Evolutionary conservation across 2,797 vertebrate species (phyloP).

Genomic region (Australoheros facetus): DNA sequence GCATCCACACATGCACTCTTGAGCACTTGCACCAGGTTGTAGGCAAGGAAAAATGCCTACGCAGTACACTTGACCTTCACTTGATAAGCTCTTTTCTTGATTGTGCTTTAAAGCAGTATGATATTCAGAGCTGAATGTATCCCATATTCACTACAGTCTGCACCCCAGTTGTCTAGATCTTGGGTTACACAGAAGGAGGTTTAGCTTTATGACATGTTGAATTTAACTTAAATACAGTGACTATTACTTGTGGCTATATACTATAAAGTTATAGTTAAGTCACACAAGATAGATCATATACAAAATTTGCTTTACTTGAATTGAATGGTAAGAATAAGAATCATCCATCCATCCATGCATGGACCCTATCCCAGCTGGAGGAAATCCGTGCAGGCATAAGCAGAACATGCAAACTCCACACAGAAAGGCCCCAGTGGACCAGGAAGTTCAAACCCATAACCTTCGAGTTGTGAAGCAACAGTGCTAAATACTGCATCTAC

Average conservation of each 20-base stretch:
- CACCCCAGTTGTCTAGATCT: neutral
- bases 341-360: neutral
- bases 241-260: neutral
- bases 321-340: neutral
- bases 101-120: neutral
- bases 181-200: neutral
- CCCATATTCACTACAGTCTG: neutral
- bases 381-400: neutral
- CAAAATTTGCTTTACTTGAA: neutral
- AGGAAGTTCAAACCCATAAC: neutral
- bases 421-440: neutral
- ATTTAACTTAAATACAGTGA: neutral
- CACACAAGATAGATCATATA: neutral
- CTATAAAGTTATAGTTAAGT: neutral
- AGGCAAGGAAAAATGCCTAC: neutral
- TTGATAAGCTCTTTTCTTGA: neutral
- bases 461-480: neutral
- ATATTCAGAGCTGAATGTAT: neutral
- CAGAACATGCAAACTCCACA: neutral
- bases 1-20: neutral
- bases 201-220: neutral
- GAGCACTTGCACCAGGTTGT: neutral
- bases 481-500: neutral
- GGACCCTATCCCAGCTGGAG: rapidly evolving
- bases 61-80: constrained; percentile 5